These are phyloP conservation scores for Drosophila dives DNA, from an alignment of 2,888 invertebrate species.

Conservation along the genomic window DNA sequence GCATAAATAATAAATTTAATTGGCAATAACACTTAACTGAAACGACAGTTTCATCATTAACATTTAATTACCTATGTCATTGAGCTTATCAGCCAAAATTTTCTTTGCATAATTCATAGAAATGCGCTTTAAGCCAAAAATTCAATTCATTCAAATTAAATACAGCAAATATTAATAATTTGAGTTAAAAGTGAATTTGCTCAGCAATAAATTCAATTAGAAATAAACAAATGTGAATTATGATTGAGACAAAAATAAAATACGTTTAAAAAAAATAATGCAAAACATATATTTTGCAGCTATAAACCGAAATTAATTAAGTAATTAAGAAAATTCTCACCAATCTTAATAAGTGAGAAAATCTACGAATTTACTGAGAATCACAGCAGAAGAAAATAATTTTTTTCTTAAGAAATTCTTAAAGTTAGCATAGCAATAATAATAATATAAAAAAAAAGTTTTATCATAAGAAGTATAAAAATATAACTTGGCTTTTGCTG, in stretches of 20 bases:
- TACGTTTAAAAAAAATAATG: no score
- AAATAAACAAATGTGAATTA: no score
- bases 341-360: no score
- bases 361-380: no score
- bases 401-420: no score
- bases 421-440: no score
- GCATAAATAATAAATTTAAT: constrained; percentile 6
- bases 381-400: no score
- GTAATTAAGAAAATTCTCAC: no score
- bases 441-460: no score
- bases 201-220: no score
- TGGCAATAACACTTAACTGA: not conserved
- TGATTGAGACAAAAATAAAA: no score
- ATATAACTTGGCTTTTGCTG: not conserved
- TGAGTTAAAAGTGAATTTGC: not conserved
- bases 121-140: not conserved
- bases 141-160: not conserved
- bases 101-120: not conserved
- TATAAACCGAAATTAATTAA: not conserved
- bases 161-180: fast-evolving
- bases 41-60: not conserved
- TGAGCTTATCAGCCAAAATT: not conserved
- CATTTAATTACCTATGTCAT: not conserved
- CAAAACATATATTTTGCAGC: not conserved
- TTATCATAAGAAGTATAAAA: not conserved